Percentiles rank a stretch among this genome's conserved stretches.
Evolutionary conservation across 2,113 vertebrate species (phyloP).

Genomic region (Bambusicola thoracicus): DNA sequence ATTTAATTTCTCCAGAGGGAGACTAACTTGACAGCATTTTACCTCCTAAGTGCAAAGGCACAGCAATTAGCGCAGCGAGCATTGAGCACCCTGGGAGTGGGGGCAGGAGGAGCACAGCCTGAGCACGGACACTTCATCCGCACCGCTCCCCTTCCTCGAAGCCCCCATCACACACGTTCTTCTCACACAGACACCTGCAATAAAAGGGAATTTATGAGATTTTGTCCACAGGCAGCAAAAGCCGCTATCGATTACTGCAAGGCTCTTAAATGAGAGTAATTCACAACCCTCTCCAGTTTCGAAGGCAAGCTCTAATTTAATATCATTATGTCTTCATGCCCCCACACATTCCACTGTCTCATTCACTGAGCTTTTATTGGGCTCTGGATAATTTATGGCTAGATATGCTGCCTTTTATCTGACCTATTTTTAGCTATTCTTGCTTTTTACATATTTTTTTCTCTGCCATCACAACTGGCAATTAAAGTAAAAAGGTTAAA

Average conservation of each 20-base stretch:
- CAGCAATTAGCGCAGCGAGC: constrained; percentile 14
- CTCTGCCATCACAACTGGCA: constrained; percentile 48
- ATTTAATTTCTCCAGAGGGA: not conserved
- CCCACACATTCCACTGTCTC: constrained; percentile 75
- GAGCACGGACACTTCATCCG: accelerated
- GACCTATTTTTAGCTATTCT: constrained; percentile 73
- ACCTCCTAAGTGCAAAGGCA: not conserved
- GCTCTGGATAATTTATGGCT: constrained; percentile 68
- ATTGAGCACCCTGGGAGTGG: not conserved
- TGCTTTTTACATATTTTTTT: constrained; percentile 45
- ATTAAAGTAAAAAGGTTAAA: constrained; percentile 61
- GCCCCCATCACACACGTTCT: not conserved
- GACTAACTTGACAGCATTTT: not conserved
- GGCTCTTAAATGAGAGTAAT: constrained; percentile 61
- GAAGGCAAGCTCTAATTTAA: constrained; percentile 75
- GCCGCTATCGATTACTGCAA: constrained; percentile 58
- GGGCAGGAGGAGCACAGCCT: accelerated
- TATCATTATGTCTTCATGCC: constrained; percentile 78
- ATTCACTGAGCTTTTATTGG: constrained; percentile 73
- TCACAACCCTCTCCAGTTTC: constrained; percentile 61
- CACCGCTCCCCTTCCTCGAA: not conserved
- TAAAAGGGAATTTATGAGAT: constrained; percentile 51
- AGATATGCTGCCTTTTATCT: constrained; percentile 67
- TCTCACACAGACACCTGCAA: not conserved
- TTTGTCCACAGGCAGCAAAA: constrained; percentile 52